Base-by-base conservation (phyloP, 2,797 vertebrate species). In the Enteromius argenteus region DNA sequence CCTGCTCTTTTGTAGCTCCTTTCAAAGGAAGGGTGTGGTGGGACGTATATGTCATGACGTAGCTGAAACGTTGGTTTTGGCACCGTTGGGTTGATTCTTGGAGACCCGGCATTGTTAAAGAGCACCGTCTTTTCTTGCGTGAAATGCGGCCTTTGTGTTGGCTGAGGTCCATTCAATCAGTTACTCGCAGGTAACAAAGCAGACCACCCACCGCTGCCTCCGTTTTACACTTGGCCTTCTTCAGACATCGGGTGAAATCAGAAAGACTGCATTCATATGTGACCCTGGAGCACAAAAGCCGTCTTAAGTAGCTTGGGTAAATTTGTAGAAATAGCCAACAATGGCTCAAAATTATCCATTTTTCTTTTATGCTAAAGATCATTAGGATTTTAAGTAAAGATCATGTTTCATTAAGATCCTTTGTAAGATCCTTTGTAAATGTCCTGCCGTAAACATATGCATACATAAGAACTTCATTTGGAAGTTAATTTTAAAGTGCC, bases 1-100 rank as follows among this genome's bases (percentile, higher is more conserved):
- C 81, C 91, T 92, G 90, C 88, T 92, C 92, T 91, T 93, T 92
- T 94, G 89, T 94, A 87, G 81, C 86, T 76, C 89, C 77, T 87
- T 85, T 86, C 56, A 81, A 86, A 85, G 62, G 79, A 80, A 88
- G 90, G 92, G 93, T 89, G 91, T 89, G 91, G 90, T 86, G 88
- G 87, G 53, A 56, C 21, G 21, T 87, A 80, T 91, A 88, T 89
- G 81, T 90, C 85, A 91, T 91, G 85, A 64, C 35, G 58, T 66
- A 73, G 88, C 37, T 76, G 77, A 90, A 89, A 71, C 67, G 86
- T 85, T 90, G 87, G 75, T 86, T 75, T 79, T 85, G 68, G 27
- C 80, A 87, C 64, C 21, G 19, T 51, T 85, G 23, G 42, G 79
- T 81, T 87, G 30, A 81, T 73, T 44, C 51, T 72, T 89, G 49